Evolutionary conservation across 2,113 vertebrate genomes (phyloP).

Genomic region (Manacus vitellinus): DNA sequence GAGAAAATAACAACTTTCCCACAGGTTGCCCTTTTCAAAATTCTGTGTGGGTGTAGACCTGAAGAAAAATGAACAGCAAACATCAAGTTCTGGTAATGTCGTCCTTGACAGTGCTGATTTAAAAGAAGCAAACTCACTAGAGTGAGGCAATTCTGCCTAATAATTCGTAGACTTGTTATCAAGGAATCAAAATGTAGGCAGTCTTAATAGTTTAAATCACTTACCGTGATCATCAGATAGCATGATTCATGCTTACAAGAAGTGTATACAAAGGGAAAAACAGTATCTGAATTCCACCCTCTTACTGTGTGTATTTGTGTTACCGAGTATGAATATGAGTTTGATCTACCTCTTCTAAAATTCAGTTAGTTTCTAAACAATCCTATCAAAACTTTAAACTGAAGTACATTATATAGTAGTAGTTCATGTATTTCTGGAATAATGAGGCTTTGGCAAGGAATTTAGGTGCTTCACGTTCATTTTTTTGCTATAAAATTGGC

Average conservation of each 20-base stretch:
- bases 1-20: conserved; percentile 23
- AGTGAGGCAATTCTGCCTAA: neutral
- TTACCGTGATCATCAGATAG: neutral
- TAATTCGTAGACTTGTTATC: neutral
- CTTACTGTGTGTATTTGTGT: neutral
- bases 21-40: conserved; percentile 10
- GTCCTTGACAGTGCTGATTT: neutral
- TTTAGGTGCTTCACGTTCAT: accelerated
- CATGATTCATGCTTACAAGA: neutral
- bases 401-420: neutral
- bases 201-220: neutral
- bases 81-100: neutral
- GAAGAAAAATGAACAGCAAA: neutral
- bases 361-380: neutral
- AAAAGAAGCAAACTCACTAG: neutral
- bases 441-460: neutral
- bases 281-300: neutral
- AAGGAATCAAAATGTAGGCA: neutral
- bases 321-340: neutral
- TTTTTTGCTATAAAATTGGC: neutral
- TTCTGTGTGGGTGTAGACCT: neutral
- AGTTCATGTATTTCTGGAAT: neutral
- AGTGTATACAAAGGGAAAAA: neutral
- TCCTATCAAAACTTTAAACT: neutral
- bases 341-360: neutral